Base-by-base conservation (phyloP, 2,797 vertebrate genomes). In the Perdix hodgsoniae region DNA sequence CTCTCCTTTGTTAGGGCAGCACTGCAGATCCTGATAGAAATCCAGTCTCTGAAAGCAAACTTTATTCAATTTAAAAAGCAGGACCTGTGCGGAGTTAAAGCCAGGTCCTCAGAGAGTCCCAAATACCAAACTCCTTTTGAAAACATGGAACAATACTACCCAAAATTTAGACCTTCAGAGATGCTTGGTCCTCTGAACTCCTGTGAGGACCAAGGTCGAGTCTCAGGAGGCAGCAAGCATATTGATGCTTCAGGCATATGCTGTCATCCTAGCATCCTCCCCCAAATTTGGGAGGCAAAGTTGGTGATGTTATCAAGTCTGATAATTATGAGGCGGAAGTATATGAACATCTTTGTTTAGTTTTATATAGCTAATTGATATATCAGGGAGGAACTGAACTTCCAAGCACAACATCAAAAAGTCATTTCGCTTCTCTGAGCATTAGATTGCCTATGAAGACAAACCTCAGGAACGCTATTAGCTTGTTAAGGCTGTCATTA, bases 401-500 rank as follows among this genome's bases (percentile, higher is more conserved):
- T 74, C 3, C 4, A 66, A 60, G 52, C 21, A 29, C 21, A 3
- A 3, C 8, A 8, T 52, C 45, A 84, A 77, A 83, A 50, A 52
- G 49, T 70, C 33, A 26, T 60, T 77, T 95, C 86, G 14, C 45
- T 85, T 88, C 69, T 88, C 57, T 70, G 54, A 93, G 61, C 92
- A 87, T 78, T 49, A 66, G 67, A 79, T 71, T 60, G 50, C 29
- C 72, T 71, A 52, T 5, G 5, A 44, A 89, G 56, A 40, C 83
- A 75, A 88, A 89, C 64, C 27, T 92, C 44, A 89, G 69, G 64
- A 97, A 90, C 7, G 3, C 39, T 39, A 83, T 71, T 93, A 90
- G 40, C 35, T 95, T 95, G 80, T 91, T 94, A 95, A 89, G 72
- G 84, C 75, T 96, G 94, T 95, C 80, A 79, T 93, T 90, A 90